A percentile compares a stretch with the other conserved stretches of the same genome.
These are phyloP conservation scores for Chloromyia formosa DNA, from an alignment of 2,888 invertebrate genomes.

Conservation along the genomic window DNA sequence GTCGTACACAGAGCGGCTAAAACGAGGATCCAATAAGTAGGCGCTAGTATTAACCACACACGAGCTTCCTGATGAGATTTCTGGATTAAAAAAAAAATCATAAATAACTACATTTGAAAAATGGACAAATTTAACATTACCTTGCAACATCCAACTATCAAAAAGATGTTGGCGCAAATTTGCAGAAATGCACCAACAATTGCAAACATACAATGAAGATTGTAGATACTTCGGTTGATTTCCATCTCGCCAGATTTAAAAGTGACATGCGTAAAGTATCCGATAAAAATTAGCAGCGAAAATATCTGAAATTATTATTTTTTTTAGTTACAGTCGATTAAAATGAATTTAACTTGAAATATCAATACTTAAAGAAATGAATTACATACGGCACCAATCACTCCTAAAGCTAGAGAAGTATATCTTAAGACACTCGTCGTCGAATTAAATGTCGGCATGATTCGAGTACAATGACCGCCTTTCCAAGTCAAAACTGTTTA, in stretches of 20 bases:
- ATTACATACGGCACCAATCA: no score
- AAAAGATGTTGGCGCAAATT: conserved; percentile 6
- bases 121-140: background rate
- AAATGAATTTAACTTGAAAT: no score
- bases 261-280: background rate
- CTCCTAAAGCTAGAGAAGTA: no score
- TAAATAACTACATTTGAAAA: background rate
- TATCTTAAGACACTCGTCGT: no score
- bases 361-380: no score
- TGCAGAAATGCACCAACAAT: conserved; percentile 11
- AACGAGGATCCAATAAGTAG: background rate
- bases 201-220: conserved; percentile 31
- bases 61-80: conserved; percentile 31
- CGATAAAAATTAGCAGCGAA: background rate
- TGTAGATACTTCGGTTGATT: background rate
- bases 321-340: no score
- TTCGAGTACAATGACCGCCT: no score
- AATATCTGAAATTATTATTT: background rate
- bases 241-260: background rate
- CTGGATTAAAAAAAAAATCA: background rate
- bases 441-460: no score
- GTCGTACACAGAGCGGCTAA: no score
- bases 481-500: no score
- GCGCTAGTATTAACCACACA: conserved; percentile 11
- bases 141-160: conserved; percentile 21